Evolutionary conservation across 2,797 vertebrate genomes (phyloP).

Genomic region (Muscicapa comitata): DNA sequence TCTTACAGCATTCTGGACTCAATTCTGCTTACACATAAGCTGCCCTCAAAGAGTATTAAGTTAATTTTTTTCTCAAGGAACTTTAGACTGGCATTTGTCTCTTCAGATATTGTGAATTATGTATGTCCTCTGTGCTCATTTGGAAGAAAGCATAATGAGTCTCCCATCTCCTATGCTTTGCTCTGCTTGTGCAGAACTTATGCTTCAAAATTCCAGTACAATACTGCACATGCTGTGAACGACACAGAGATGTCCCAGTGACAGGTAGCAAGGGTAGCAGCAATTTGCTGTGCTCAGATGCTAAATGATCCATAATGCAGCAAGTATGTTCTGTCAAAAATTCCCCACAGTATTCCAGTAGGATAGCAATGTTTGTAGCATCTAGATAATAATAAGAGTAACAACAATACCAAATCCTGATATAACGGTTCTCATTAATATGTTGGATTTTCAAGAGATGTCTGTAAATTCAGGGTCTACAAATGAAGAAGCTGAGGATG

Average conservation of each 20-base stretch:
- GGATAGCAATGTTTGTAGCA: neutral
- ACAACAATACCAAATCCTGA: neutral
- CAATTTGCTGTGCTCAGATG: neutral
- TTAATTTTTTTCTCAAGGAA: neutral
- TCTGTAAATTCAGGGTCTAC: neutral
- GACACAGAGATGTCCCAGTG: neutral
- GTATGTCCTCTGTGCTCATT: neutral
- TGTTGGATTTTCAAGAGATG: neutral
- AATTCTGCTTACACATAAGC: neutral
- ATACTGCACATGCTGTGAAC: neutral
- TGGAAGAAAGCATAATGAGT: neutral
- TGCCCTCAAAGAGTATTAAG: neutral
- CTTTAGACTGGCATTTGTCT: neutral
- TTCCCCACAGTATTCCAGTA: neutral
- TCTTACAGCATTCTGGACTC: neutral
- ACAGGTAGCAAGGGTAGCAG: neutral
- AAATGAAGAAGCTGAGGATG: neutral
- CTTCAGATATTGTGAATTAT: neutral
- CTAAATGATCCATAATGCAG: neutral
- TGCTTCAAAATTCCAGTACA: neutral
- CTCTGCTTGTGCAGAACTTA: neutral
- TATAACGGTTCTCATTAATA: neutral
- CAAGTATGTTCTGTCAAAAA: neutral
- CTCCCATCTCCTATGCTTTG: neutral
- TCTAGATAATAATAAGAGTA: neutral